Evolutionary conservation across 2,888 invertebrate genomes (phyloP), one percentile per base, ranked within the genome.

Genomic region (Athripsodes cinereus): DNA sequence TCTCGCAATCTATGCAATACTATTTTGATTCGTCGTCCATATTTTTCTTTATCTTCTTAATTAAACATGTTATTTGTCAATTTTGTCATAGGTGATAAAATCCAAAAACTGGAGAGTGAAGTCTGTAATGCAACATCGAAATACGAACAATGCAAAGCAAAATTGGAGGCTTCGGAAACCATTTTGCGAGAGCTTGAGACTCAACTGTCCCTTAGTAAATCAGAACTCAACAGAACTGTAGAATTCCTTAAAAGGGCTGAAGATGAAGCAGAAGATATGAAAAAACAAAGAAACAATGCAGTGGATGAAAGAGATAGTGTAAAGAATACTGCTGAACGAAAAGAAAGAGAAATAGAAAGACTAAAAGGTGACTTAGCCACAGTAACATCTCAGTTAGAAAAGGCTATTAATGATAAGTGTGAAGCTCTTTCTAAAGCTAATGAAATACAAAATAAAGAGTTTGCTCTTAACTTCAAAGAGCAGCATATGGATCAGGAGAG

Each of bases 401-500:
- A 81, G 52, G 88, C 92, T 20, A 86, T 91, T 62, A 82, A 85
- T 66, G 83, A 88, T 1, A 94, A 93, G 76, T 92, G 90, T 74
- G 90, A 92, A 73, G 90, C 91, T 1, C 71, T 92, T 52, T 84
- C 87, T 5, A 82, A 88, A 64, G 80, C 86, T 59, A 90, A 92
- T 72, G 93, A 93, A 74, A 81, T 92, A 40, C 84, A 87, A 66
- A 87, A 90, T 63, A 87, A 87, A 70, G 90, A 92, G 74, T 78
- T 90, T 58, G 82, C 86, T 11, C 71, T 92, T 20, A 88, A 88
- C 68, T 88, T 86, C 71, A 89, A 88, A 66, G 93, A 94, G 72
- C 89, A 89, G 67, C 83, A 91, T 19, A 79, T 94, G 67, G 90
- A 92, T 67, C 88, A 91, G 69, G 95, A 96, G 72, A 83, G 86